Evolutionary conservation across 2,888 invertebrate species (phyloP).

Genomic region (Phlogophora meticulosa): DNA sequence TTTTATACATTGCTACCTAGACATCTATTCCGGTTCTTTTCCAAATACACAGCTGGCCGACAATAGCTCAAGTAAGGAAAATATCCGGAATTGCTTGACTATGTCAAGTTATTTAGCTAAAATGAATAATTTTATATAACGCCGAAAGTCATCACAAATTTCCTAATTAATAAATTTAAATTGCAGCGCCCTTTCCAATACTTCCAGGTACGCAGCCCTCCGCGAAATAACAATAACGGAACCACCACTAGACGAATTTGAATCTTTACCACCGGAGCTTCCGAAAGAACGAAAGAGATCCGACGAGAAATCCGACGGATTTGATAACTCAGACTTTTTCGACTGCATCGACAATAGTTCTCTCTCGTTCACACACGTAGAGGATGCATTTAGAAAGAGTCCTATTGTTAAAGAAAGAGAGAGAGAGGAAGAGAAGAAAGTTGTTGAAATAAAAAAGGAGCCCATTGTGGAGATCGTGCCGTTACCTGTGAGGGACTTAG

Average conservation of each 20-base stretch:
- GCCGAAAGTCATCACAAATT: background rate
- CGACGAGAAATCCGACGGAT: constrained; percentile 89
- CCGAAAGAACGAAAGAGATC: constrained; percentile 89
- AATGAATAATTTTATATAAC: too few species aligned
- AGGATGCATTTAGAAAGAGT: constrained; percentile 89
- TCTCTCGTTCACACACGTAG: constrained; percentile 87
- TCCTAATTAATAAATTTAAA: constrained; percentile 34
- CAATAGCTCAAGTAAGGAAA: too few species aligned
- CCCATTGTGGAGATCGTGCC: constrained; percentile 69
- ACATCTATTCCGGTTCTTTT: too few species aligned
- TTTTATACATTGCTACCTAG: too few species aligned
- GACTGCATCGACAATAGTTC: constrained; percentile 90
- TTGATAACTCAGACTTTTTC: constrained; percentile 89
- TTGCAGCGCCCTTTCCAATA: constrained; percentile 27
- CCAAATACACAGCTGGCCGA: too few species aligned
- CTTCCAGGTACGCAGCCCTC: constrained; percentile 93
- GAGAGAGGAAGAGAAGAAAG: constrained; percentile 82
- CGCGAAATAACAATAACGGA: constrained; percentile 94
- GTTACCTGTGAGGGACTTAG: constrained; percentile 69
- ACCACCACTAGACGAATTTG: constrained; percentile 89
- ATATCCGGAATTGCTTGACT: too few species aligned
- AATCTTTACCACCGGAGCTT: constrained; percentile 86
- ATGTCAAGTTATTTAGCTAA: too few species aligned
- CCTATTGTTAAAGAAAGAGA: constrained; percentile 83
- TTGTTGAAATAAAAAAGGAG: constrained; percentile 75